Base-by-base conservation (phyloP, 2,888 invertebrate species). In the Thera obeliscata region DNA sequence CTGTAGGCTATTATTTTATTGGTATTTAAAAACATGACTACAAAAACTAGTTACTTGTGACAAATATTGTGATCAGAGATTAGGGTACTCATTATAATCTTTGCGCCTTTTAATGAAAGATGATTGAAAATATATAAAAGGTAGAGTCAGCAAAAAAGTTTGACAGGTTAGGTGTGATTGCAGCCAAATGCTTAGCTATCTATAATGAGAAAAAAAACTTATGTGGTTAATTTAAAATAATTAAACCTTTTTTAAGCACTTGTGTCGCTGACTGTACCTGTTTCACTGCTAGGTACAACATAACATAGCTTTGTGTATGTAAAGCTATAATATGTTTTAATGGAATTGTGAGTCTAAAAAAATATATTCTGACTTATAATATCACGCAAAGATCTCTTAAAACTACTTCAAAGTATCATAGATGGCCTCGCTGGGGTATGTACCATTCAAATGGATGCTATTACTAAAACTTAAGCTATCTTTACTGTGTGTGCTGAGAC, bases 351-450 rank as follows among this genome's bases (percentile, higher is more conserved):
- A 41, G 41, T 41, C 22, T 22, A 22, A 41, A 41, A 41, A 41
- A 41, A 41, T 35, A 43, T 41, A 11, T 50, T 49, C 12, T 55
- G 11, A 36, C 36, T 12, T 49, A 56, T 3, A 38, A 50, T 46
- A 46, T 46, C 43, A 43, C 61, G 64, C 61, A 64, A 56, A 62
- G 11, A 49, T 43, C 6, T 61, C 72, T 71, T 74, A 68, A 71
- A 75, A 72, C 83, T 93, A 93, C 77, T 93, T 93, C 86, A 93
- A 89, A 74, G 93, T 93, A 90, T 93, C 93, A 74, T 93, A 93
- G 82, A 93, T 93, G 91, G 93, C 93, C 86, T 93, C 93, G 89
- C 87, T 92, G 86, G 93, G 91, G 87, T 93, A 93, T 87, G 91
- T 92, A 90, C 93, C 93, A 89, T 93, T 93, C 81, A 93, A 87